Evolutionary conservation across 2,113 vertebrate genomes (phyloP), one percentile per base, ranked within the genome.

Genomic region (Dendropsophus ebraccatus): DNA sequence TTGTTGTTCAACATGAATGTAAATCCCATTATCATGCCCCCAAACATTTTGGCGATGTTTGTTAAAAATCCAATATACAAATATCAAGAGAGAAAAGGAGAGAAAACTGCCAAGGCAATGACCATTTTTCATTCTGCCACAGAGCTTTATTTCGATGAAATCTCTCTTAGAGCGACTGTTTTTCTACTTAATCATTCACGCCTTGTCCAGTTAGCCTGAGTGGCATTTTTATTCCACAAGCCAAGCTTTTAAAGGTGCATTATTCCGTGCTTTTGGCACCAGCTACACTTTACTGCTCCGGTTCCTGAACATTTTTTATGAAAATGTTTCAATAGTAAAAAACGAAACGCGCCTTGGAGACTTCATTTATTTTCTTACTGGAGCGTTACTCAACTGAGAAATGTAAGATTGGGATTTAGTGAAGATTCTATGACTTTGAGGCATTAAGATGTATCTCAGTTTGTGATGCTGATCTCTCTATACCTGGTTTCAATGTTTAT

Each of bases 151-250:
- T 86, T 72, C 75, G 80, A 56, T 79, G 84, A 86, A 86, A 86
- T 86, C 76, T 86, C 62, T 86, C 56, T 56, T 72, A 86, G 75
- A 86, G 62, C 49, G 16, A 70, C 30, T 70, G 76, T 72, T 86
- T 80, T 80, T 80, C 76, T 80, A 86, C 84, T 80, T 86, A 70
- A 86, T 86, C 84, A 86, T 86, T 80, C 75, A 86, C 72, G 65
- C 62, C 50, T 69, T 80, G 75, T 72, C 84, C 84, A 80, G 75
- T 86, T 86, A 80, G 74, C 74, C 25, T 78, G 60, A 85, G 60
- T 79, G 83, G 60, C 83, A 85, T 76, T 76, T 85, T 78, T 78
- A 65, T 77, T 78, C 60, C 21, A 32, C 17, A 37, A 77, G 83
- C 74, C 83, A 85, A 85, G 56, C 47, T 78, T 69, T 85, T 85